Evolutionary conservation across 92 coral and sea anemone genomes (phyloP).

Genomic region (Umimayanthus kanabou): DNA sequence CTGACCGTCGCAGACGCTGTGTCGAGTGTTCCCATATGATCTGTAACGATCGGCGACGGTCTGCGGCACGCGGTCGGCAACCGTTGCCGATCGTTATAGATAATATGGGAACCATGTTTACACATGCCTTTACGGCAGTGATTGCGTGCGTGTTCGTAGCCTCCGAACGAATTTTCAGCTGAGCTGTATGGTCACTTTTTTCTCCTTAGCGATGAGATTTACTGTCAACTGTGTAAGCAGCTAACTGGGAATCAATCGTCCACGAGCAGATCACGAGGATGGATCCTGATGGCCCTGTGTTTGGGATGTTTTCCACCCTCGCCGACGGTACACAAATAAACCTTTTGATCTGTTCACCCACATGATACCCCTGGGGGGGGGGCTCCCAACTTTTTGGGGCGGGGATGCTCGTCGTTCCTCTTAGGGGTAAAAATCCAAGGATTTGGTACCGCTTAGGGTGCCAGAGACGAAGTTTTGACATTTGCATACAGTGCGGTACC

Average conservation of each 20-base stretch:
- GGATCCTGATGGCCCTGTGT: constrained; percentile 88
- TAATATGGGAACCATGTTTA: too few relatives aligned
- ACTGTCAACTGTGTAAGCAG: constrained; percentile 88
- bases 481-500: too few relatives aligned
- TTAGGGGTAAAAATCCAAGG: too few relatives aligned
- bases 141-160: background rate
- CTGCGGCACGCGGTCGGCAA: too few relatives aligned
- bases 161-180: background rate
- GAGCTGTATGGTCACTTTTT: background rate
- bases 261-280: constrained; percentile 81
- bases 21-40: too few relatives aligned
- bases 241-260: constrained; percentile 68
- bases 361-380: background rate
- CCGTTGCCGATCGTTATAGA: too few relatives aligned
- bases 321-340: constrained; percentile 54
- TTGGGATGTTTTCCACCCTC: constrained; percentile 86
- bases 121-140: background rate
- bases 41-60: too few relatives aligned
- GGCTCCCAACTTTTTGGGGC: too few relatives aligned
- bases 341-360: background rate
- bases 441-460: too few relatives aligned
- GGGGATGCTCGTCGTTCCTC: too few relatives aligned
- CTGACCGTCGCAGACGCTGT: too few relatives aligned
- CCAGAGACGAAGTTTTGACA: too few relatives aligned
- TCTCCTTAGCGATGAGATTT: constrained; percentile 83